Percentiles rank a stretch among this genome's conserved stretches.
These are phyloP conservation scores for Enteromius viviparus DNA, from an alignment of 2,797 vertebrate species.

Conservation along the genomic window DNA sequence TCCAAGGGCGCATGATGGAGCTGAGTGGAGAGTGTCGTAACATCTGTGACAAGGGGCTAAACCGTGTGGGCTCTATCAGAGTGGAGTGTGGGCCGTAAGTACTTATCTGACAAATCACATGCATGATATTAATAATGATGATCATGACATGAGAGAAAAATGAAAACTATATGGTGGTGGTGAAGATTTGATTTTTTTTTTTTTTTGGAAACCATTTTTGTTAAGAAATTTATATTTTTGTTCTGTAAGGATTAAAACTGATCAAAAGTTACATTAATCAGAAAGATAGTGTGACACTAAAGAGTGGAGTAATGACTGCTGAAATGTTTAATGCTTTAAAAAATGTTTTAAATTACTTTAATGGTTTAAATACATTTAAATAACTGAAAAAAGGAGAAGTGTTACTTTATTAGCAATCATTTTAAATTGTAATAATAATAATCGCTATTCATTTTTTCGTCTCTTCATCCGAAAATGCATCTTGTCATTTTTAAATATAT, in stretches of 20 bases:
- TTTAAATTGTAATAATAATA: not conserved
- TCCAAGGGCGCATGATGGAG: constrained; percentile 83
- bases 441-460: not conserved
- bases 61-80: constrained; percentile 79
- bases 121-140: not conserved
- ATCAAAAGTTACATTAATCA: not conserved
- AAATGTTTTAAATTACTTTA: not conserved
- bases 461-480: not conserved
- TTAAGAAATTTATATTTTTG: not conserved
- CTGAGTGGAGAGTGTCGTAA: constrained; percentile 78
- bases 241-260: not conserved
- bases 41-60: constrained; percentile 79
- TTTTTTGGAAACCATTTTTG: not conserved
- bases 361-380: not conserved
- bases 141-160: not conserved
- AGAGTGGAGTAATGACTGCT: not conserved
- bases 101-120: not conserved
- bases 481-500: not conserved
- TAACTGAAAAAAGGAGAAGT: not conserved
- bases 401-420: not conserved
- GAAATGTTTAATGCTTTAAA: not conserved
- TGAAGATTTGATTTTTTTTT: not conserved
- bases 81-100: constrained; percentile 85
- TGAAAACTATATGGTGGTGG: not conserved
- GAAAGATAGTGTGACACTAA: not conserved